A percentile compares a stretch with the other conserved stretches of the same genome.
These are phyloP conservation scores for Heteromyza rotundicornis DNA, from an alignment of 2,888 invertebrate genomes.

Conservation along the genomic window DNA sequence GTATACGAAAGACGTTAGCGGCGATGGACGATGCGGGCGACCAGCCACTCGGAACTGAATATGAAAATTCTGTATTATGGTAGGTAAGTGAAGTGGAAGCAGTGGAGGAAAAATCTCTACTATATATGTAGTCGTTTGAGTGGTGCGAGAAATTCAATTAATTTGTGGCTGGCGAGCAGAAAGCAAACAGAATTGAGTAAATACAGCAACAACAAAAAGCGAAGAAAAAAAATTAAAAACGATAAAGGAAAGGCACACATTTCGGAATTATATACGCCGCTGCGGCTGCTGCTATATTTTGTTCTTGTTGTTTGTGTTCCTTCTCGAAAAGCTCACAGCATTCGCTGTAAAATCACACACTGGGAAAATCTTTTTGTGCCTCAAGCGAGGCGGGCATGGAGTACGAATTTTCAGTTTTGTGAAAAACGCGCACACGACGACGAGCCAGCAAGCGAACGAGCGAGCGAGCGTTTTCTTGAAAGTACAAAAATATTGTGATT, in stretches of 20 bases:
- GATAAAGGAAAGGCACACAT: background rate
- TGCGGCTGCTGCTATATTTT: background rate
- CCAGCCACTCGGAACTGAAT: background rate
- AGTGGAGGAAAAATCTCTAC: background rate
- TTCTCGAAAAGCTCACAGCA: background rate
- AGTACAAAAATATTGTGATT: too few species aligned
- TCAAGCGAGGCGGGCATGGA: background rate
- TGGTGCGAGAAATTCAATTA: conserved; percentile 11
- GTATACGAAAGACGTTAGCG: background rate
- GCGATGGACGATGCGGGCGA: background rate
- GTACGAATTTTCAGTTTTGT: background rate
- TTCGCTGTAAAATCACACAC: background rate
- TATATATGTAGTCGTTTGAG: too few species aligned
- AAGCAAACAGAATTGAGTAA: too few species aligned
- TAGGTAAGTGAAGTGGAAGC: conserved; percentile 23
- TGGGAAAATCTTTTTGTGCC: background rate
- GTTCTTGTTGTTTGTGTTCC: background rate
- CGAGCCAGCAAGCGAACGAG: too few species aligned
- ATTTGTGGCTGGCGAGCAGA: conserved; percentile 14
- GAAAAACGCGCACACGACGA: background rate
- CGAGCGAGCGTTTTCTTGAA: background rate
- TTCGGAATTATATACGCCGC: background rate
- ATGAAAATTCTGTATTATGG: conserved; percentile 23
- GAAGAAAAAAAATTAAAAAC: background rate
- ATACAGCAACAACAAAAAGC: conserved; percentile 2